These are phyloP conservation scores for Bunonema sp. DNA, from an alignment of 2,888 invertebrate genomes.

Conservation along the genomic window DNA sequence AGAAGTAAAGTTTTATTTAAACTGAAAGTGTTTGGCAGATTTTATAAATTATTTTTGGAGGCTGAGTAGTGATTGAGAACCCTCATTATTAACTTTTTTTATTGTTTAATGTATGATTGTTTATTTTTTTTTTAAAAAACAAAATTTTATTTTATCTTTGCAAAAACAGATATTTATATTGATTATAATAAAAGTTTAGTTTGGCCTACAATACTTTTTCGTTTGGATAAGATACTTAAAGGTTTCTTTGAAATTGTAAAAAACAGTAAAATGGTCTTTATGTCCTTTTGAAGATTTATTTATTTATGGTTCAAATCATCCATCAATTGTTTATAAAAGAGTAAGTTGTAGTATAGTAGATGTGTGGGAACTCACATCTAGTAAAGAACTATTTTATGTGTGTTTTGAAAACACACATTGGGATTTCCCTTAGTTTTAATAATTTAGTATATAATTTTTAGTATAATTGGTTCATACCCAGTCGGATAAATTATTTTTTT, in stretches of 20 bases:
- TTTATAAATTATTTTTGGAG: slow-evolving; percentile 30
- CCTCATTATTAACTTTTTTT: slow-evolving; percentile 26
- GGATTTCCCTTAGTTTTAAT: slow-evolving; percentile 18
- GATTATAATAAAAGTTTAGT: slow-evolving; percentile 20
- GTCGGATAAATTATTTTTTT: no score
- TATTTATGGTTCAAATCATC: slow-evolving; percentile 30
- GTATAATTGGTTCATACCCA: no score
- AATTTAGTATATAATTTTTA: no score
- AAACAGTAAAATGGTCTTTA: slow-evolving; percentile 27
- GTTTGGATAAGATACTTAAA: slow-evolving; percentile 15
- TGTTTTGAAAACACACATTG: slow-evolving; percentile 26
- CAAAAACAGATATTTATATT: slow-evolving; percentile 30
- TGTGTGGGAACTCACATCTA: slow-evolving; percentile 28
- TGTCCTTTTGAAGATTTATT: slow-evolving; percentile 27
- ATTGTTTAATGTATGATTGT: slow-evolving; percentile 27
- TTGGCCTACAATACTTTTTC: slow-evolving; percentile 23
- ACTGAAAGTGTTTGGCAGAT: slow-evolving; percentile 32
- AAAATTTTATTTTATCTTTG: slow-evolving; percentile 21
- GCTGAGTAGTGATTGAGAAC: slow-evolving; percentile 26
- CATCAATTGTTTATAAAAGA: slow-evolving; percentile 31
- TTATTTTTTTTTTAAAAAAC: slow-evolving; percentile 27
- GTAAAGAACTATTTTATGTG: slow-evolving; percentile 17
- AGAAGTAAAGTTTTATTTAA: slow-evolving; percentile 31
- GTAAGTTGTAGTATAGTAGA: slow-evolving; percentile 37
- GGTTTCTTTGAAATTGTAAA: slow-evolving; percentile 20